Conservation (phyloP, 2,113 vertebrate genomes). For the Pseudorasbora parva region DNA sequence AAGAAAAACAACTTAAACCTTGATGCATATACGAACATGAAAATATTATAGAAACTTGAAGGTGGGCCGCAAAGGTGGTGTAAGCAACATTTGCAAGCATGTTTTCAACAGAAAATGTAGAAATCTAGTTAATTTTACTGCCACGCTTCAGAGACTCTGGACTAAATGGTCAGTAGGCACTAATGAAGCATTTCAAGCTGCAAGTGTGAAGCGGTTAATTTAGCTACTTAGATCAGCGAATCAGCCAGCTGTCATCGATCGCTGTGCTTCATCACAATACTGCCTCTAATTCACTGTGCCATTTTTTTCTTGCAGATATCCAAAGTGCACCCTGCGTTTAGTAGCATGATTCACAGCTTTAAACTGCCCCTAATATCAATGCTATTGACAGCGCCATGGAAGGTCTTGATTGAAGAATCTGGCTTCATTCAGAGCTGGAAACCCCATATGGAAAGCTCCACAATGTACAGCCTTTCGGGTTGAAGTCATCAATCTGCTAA, state of each 20-base stretch:
- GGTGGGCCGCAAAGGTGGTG: neutral
- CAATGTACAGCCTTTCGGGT: conserved; percentile 9
- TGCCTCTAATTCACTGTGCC: neutral
- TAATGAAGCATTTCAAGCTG: conserved; percentile 7
- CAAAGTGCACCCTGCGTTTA: conserved; percentile 25
- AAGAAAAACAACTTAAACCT: neutral
- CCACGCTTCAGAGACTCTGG: neutral
- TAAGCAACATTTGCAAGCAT: neutral
- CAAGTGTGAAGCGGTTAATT: conserved; percentile 10
- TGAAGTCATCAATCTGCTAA: conserved; percentile 38
- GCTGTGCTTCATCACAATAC: neutral
- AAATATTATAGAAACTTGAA: neutral
- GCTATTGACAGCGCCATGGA: conserved; percentile 17
- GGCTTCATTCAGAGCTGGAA: conserved; percentile 21
- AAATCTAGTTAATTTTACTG: neutral
- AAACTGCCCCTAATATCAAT: conserved; percentile 40
- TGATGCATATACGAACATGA: neutral
- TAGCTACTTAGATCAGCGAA: neutral
- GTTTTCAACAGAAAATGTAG: neutral
- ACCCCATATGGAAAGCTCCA: conserved; percentile 25
- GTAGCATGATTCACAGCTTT: conserved; percentile 33
- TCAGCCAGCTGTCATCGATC: neutral
- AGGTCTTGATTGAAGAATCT: conserved; percentile 22
- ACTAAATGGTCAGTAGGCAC: conserved; percentile 1
- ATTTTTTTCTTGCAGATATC: conserved; percentile 35